Percentiles rank a stretch among this genome's conserved stretches.
Conservation (phyloP, 2,797 vertebrate genomes). For the Epinephelus coioides region DNA sequence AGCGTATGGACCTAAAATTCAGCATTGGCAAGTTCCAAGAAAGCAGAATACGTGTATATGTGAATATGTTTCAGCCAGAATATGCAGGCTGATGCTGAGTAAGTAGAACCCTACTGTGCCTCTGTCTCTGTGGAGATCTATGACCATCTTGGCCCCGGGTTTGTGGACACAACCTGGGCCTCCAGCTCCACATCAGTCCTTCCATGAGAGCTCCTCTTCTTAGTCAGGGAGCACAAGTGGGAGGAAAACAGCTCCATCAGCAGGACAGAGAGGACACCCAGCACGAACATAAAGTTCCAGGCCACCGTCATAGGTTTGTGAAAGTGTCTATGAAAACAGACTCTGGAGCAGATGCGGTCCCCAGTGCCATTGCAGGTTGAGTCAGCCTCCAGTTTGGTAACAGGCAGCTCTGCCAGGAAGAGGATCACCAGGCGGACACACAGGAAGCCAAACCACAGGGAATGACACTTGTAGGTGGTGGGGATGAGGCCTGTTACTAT, state of each 20-base stretch:
- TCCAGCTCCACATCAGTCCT: slow-evolving; percentile 32
- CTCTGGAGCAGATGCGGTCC: too few species aligned
- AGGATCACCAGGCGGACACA: too few species aligned
- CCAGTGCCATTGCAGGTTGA: too few species aligned
- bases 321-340: slow-evolving; percentile 66
- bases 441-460: too few species aligned
- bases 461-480: too few species aligned
- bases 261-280: slow-evolving; percentile 56
- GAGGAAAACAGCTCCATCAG: slow-evolving; percentile 74
- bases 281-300: slow-evolving; percentile 71
- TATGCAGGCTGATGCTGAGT: slow-evolving; percentile 57
- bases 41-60: slow-evolving; percentile 3
- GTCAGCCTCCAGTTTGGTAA: too few species aligned
- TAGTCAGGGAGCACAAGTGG: slow-evolving; percentile 49
- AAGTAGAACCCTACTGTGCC: slow-evolving; percentile 61
- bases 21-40: slow-evolving; percentile 68
- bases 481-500: too few species aligned
- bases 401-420: too few species aligned
- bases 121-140: slow-evolving; percentile 69
- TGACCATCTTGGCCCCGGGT: slow-evolving; percentile 10
- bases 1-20: not conserved
- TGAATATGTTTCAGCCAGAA: slow-evolving; percentile 59
- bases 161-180: not conserved
- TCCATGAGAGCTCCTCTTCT: slow-evolving; percentile 41
- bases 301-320: slow-evolving; percentile 61